A percentile compares a stretch with the other conserved stretches of the same genome.
Evolutionary conservation across 1,140 invertebrate genomes (phyloP).

Genomic region (Bactericera cockerelli): DNA sequence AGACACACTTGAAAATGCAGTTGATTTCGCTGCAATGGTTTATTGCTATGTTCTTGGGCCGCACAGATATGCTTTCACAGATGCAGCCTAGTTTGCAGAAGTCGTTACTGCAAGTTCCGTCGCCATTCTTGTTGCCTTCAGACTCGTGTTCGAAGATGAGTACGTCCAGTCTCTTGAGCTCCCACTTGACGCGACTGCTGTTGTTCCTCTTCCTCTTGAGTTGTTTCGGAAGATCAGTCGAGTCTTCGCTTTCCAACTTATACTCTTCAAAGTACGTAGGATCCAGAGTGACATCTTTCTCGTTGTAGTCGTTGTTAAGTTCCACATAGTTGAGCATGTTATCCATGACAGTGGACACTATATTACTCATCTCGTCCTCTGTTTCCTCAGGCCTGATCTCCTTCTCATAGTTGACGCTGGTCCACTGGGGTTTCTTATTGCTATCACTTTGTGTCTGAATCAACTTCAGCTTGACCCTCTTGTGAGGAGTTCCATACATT

Average conservation of each 20-base stretch:
- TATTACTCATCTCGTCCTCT: not conserved
- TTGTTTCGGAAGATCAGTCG: not conserved
- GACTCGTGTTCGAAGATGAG: not conserved
- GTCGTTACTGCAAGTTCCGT: not conserved
- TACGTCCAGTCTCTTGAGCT: not conserved
- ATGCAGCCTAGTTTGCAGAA: constrained; percentile 4
- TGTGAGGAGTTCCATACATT: constrained; percentile 5
- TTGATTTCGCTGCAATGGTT: constrained; percentile 1
- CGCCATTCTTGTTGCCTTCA: not conserved
- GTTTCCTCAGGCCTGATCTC: not conserved
- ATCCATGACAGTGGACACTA: not conserved
- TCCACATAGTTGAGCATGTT: not conserved
- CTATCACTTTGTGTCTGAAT: constrained; percentile 5
- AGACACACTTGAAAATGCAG: not conserved
- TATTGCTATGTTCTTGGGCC: not conserved
- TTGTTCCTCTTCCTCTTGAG: not conserved
- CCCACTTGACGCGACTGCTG: not conserved
- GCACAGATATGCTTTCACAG: constrained; percentile 2
- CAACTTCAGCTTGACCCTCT: not conserved
- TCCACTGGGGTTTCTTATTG: constrained; percentile 6
- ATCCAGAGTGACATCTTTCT: not conserved
- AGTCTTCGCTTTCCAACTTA: not conserved
- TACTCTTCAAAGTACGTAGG: not conserved
- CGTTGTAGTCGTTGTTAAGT: not conserved
- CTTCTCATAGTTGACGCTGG: not conserved